Base-by-base conservation (phyloP, 2,113 vertebrate species). In the Prionailurus viverrinus region DNA sequence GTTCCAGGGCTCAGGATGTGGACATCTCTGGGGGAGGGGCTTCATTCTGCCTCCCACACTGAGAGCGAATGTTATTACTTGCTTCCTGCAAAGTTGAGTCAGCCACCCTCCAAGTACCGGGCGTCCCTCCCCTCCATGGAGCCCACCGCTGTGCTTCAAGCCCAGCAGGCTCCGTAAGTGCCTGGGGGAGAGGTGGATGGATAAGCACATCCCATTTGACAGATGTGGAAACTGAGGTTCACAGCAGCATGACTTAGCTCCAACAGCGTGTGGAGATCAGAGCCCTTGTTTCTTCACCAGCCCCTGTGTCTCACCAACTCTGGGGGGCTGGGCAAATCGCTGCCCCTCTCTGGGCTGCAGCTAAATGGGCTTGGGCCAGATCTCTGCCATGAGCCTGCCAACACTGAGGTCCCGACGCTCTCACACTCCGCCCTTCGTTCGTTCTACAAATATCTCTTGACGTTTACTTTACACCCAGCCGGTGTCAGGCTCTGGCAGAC, bases 231-330 rank as follows among this genome's bases (percentile, higher is more conserved):
- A 73, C 63, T 31, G 80, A 83, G 89, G 81, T 16, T 8, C 58
- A 4, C 1, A 0, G 58, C 7, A 4, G 25, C 1, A 1, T 7
- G 27, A 11, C 27, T 48, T 15, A 2, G 29, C 48, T 33, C 58
- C 16, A 25, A 1, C 1, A 10, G 69, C 23, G 18, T 6, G 5
- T 2, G 3, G 31, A 2, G 80, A 0, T 27, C 51, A 65, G 29
- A 27, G n/a, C 8, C 6, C 91, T 41, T 51, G 27, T 36, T 33
- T 18, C 51, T 51, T 27, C 21, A 10, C 36, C 21, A 29, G 6
- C 2, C 36, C 12, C 63, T 31, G 15, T 8, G 80, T 89, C 91
- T 36, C 18, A 1, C n/a, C 41, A 31, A 1, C 55, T 10, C 5
- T 36, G 61, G 48, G 53, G 7, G 4, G 13, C 48, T 21, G 27